Base-by-base conservation (phyloP, 2,797 vertebrate species). In the Meda fulgida region DNA sequence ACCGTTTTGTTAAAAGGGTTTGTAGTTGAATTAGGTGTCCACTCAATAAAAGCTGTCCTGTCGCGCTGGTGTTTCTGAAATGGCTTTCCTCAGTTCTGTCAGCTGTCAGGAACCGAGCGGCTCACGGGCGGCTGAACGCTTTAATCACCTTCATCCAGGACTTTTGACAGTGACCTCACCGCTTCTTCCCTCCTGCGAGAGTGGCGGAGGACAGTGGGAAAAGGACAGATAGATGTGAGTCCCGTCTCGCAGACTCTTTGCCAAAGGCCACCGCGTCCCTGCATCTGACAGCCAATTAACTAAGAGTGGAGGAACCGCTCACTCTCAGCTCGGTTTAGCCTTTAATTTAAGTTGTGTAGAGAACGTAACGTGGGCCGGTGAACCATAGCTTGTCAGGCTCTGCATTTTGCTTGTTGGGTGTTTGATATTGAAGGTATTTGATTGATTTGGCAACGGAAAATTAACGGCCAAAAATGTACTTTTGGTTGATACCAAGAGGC, bases 231-330 rank as follows among this genome's bases (percentile, higher is more conserved):
- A 86, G 43, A 71, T 19, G 43, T n/a, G 66, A 11, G 23, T 46
- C 53, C 70, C 46, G 23, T 78, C 83, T 78, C 79, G 14, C 60
- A 76, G 40, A 81, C 69, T 38, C 43, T 53, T 34, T 14, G 38
- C 29, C 69, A 72, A 87, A 84, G 48, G 23, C 75, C 81, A 55
- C 76, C 55, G 34, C 18, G 9, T 67, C 72, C 70, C n/a, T 73
- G 67, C 67, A 23, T n/a, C 84, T 78, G 81, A 88, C 83, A 89
- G 78, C 81, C 85, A 88, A 83, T 88, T 87, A 88, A 77, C 84
- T 78, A 46, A 76, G 46, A 77, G 76, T 29, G 34, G 9, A 78
- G 58, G 53, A 77, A 55, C 36, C 51, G 2, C 31, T 67, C 21
- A 2, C 21, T 43, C 53, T 46, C 70, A 38, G 2, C 19, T 46